These are phyloP conservation scores for Gymnocephalus cernua DNA, from an alignment of 2,113 vertebrate species.

Conservation along the genomic window DNA sequence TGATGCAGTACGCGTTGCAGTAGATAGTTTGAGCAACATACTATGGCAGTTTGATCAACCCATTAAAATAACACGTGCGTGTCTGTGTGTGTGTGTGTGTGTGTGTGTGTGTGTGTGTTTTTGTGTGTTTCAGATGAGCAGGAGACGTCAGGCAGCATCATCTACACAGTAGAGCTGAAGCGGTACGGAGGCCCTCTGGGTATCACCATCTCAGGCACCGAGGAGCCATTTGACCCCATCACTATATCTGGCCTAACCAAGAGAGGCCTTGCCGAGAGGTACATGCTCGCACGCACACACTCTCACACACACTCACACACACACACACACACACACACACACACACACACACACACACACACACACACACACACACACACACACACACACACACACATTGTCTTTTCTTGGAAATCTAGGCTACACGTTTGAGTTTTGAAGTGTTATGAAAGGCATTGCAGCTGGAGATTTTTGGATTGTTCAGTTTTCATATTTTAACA, in stretches of 20 bases:
- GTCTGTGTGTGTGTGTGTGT: conserved; percentile 16
- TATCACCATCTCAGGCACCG: conserved; percentile 98
- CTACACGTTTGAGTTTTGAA: background rate
- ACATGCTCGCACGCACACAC: conserved; percentile 1
- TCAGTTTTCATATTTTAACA: background rate
- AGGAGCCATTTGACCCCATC: conserved; percentile 98
- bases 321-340: background rate
- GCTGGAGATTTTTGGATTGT: background rate
- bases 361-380: background rate
- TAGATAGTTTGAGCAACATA: background rate
- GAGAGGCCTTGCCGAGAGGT: conserved; percentile 96
- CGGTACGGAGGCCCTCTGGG: conserved; percentile 95
- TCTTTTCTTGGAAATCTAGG: conserved; percentile 4
- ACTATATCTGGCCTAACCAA: conserved; percentile 96
- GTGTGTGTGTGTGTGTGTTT: conserved; percentile 15
- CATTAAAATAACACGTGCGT: conserved; percentile 31
- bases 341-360: background rate
- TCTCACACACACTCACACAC: background rate
- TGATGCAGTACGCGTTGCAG: background rate
- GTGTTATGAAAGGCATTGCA: background rate
- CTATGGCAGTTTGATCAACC: background rate
- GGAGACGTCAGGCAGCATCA: conserved; percentile 90
- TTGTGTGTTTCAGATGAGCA: conserved; percentile 89
- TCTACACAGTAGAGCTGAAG: conserved; percentile 93
- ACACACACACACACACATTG: background rate